Conservation (phyloP, 2,888 invertebrate species). For the Lithophane semibrunnea region DNA sequence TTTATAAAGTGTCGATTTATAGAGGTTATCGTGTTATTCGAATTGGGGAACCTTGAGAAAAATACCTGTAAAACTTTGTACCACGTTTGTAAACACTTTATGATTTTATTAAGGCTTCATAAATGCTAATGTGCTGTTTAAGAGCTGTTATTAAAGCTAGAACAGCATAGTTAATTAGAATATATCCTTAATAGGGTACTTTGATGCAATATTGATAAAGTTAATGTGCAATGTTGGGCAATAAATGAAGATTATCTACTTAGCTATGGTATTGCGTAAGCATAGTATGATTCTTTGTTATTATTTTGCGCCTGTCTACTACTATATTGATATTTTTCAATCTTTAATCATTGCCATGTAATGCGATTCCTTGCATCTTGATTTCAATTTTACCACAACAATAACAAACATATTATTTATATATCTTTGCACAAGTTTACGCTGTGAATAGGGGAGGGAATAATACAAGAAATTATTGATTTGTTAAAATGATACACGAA, state of each 20-base stretch:
- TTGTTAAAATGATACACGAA: background rate
- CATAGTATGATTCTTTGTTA: background rate
- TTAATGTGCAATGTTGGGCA: slow-evolving; percentile 29
- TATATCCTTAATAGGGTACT: slow-evolving; percentile 28
- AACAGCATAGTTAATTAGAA: slow-evolving; percentile 35
- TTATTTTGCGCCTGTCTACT: background rate
- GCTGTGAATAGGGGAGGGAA: slow-evolving; percentile 13
- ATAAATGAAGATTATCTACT: slow-evolving; percentile 41
- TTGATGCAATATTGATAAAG: slow-evolving; percentile 58
- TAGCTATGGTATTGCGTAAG: slow-evolving; percentile 4
- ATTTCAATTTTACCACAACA: background rate
- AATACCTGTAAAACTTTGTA: background rate
- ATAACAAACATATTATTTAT: slow-evolving; percentile 6
- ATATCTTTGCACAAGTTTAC: background rate
- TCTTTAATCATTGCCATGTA: background rate
- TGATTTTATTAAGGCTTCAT: slow-evolving; percentile 22
- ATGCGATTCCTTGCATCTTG: background rate
- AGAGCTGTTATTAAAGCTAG: slow-evolving; percentile 29
- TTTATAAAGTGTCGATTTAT: slow-evolving; percentile 2
- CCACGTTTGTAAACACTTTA: slow-evolving; percentile 24
- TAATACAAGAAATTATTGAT: slow-evolving; percentile 1
- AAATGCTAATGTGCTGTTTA: slow-evolving; percentile 30
- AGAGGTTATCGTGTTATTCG: background rate
- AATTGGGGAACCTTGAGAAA: slow-evolving; percentile 31
- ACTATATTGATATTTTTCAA: background rate